These are phyloP conservation scores for Drosophila carrolli DNA, from an alignment of 1,140 invertebrate species.

Conservation along the genomic window DNA sequence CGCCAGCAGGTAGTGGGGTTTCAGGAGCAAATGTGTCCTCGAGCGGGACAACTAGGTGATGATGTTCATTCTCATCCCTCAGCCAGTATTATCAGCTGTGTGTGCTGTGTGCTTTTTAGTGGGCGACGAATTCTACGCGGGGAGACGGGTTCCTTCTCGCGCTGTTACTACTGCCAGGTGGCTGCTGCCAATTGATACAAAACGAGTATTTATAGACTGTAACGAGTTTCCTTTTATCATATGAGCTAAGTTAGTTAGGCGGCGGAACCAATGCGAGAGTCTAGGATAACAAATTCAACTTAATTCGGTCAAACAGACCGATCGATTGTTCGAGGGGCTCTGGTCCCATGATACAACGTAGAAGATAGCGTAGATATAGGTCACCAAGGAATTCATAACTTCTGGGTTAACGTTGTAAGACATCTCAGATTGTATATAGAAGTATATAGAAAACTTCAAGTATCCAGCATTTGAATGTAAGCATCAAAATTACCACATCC, in stretches of 20 bases:
- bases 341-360: neutral
- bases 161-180: conserved; percentile 24
- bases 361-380: conserved; percentile 14
- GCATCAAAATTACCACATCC: conserved; percentile 3
- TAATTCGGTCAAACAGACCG: conserved; percentile 4
- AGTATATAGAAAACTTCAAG: conserved; percentile 3
- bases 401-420: conserved; percentile 15
- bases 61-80: conserved; percentile 10
- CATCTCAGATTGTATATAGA: conserved; percentile 35
- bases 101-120: conserved; percentile 58
- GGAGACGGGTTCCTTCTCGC: conserved; percentile 1
- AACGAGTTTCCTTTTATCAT: conserved; percentile 75
- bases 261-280: conserved; percentile 35
- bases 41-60: conserved; percentile 31
- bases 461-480: neutral
- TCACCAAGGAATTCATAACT: conserved; percentile 12
- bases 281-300: conserved; percentile 63
- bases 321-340: neutral
- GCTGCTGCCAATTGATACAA: conserved; percentile 34
- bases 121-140: conserved; percentile 23
- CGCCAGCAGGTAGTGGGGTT: neutral
- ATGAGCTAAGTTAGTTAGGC: conserved; percentile 51
- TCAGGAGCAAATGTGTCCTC: conserved; percentile 13
- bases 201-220: conserved; percentile 80
- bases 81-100: conserved; percentile 46